Evolutionary conservation across 2,888 invertebrate species (phyloP).

Genomic region (Punctoribates punctum): DNA sequence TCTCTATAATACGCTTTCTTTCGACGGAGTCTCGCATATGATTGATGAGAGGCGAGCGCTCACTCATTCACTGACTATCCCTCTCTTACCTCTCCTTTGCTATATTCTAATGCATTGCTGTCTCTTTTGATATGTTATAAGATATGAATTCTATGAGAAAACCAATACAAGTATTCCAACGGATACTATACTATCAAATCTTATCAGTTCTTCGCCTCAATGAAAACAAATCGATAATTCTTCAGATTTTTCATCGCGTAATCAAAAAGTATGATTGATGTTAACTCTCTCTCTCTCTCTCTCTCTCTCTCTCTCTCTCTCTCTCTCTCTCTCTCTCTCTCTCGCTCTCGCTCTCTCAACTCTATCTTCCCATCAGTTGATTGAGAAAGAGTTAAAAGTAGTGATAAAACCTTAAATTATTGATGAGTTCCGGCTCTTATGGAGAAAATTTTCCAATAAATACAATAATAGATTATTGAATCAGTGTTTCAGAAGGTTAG

Average conservation of each 20-base stretch:
- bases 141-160: background rate
- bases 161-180: constrained; percentile 15
- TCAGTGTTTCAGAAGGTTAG: background rate
- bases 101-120: constrained; percentile 5
- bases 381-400: too few species aligned
- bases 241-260: background rate
- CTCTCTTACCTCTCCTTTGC: background rate
- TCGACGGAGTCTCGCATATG: background rate
- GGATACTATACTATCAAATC: background rate
- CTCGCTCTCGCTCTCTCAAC: too few species aligned
- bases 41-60: background rate
- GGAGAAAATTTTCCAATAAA: too few species aligned
- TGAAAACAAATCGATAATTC: constrained; percentile 2
- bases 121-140: background rate
- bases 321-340: background rate
- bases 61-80: background rate
- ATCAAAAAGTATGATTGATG: constrained; percentile 14
- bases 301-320: constrained; percentile 1
- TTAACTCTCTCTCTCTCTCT: background rate
- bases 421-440: too few species aligned
- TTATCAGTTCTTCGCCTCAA: background rate
- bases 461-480: background rate
- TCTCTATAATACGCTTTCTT: background rate
- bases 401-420: too few species aligned
- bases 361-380: too few species aligned